phyloP scores from a whole-genome alignment of 2,113 vertebrate species.

The Callorhinus ursinus region DNA sequence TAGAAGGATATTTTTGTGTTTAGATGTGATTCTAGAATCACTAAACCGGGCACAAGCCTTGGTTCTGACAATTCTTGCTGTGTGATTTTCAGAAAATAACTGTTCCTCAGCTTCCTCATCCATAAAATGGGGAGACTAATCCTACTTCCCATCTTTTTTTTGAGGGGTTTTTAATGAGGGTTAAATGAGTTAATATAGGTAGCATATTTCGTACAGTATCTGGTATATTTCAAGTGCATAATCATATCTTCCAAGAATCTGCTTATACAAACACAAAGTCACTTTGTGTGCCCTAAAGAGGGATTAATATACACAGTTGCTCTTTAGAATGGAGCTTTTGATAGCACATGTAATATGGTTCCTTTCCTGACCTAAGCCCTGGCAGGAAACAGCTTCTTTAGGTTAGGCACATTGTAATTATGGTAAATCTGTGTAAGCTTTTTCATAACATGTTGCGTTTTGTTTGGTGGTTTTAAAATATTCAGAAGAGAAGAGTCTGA shows the following conservation, averaged over 20 bases:
- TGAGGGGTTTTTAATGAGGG: background rate
- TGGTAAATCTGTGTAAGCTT: conserved; percentile 16
- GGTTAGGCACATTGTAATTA: background rate
- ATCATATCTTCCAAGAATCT: background rate
- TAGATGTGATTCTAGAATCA: background rate
- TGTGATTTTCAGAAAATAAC: background rate
- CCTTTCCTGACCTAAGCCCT: background rate
- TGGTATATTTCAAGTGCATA: background rate
- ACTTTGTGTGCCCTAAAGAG: background rate
- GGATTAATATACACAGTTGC: background rate
- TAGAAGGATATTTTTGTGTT: background rate
- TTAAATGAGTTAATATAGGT: background rate
- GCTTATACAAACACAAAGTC: background rate
- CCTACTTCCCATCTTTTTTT: background rate
- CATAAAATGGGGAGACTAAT: background rate
- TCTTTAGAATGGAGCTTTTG: background rate
- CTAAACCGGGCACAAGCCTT: background rate
- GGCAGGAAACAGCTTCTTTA: conserved; percentile 13
- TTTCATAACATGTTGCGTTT: conserved; percentile 26
- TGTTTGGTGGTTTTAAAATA: conserved; percentile 48
- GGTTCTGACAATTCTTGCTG: background rate
- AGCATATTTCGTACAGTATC: background rate
- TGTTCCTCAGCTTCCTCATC: background rate
- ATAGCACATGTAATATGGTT: background rate
- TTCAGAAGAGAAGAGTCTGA: background rate